Conservation (phyloP, 2,113 vertebrate genomes). For the Enhydra lutris region DNA sequence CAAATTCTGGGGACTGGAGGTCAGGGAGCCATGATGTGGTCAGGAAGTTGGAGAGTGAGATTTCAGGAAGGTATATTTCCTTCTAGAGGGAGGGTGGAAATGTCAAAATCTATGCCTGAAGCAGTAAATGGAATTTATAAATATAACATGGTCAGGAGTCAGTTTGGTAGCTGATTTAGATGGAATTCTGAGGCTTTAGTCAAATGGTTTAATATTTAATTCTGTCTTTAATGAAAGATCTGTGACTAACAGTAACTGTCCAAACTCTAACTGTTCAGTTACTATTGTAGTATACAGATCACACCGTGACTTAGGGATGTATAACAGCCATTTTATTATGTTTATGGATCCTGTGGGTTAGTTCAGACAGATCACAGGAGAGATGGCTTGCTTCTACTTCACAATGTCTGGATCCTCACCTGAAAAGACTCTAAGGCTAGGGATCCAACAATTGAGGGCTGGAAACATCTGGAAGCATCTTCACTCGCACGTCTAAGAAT, state of each 20-base stretch:
- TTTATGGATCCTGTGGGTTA: neutral
- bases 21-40: neutral
- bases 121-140: constrained; percentile 10
- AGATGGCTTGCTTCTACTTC: neutral
- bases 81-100: neutral
- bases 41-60: constrained; percentile 12
- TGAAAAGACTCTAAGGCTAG: neutral
- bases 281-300: neutral
- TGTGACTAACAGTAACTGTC: neutral
- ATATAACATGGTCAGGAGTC: neutral
- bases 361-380: neutral
- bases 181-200: neutral
- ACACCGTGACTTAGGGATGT: neutral
- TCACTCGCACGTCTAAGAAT: neutral
- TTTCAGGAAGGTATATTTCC: constrained; percentile 23
- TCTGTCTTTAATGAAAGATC: constrained; percentile 5
- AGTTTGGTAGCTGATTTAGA: constrained; percentile 1
- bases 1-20: neutral
- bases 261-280: neutral
- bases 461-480: neutral
- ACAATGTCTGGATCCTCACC: neutral
- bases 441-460: neutral
- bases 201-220: neutral
- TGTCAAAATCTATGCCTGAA: neutral
- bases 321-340: neutral